Evolutionary conservation across 2,797 vertebrate species (phyloP).

Genomic region (Scarus forsteni): DNA sequence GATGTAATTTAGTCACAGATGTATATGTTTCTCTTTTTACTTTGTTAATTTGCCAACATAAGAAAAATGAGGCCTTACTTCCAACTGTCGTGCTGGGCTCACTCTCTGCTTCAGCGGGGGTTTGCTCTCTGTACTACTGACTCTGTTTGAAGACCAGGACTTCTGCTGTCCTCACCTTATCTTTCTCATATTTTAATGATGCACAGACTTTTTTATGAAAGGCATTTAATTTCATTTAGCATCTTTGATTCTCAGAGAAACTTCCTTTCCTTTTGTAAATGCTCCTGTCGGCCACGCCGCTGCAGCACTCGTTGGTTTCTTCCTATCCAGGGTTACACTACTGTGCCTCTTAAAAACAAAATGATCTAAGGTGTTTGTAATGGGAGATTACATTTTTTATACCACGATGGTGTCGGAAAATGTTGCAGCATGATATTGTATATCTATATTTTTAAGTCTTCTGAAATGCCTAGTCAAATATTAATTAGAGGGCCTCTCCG

Average conservation of each 20-base stretch:
- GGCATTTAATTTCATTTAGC: slow-evolving; percentile 84
- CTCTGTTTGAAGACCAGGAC: slow-evolving; percentile 87
- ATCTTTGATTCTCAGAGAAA: slow-evolving; percentile 37
- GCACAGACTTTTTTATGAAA: slow-evolving; percentile 84
- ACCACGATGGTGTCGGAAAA: slow-evolving; percentile 71
- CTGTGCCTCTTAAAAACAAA: slow-evolving; percentile 88
- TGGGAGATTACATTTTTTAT: slow-evolving; percentile 67
- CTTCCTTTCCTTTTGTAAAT: slow-evolving; percentile 26
- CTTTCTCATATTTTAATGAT: slow-evolving; percentile 82
- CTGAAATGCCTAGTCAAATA: slow-evolving; percentile 65
- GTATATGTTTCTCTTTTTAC: slow-evolving; percentile 78
- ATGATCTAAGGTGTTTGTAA: slow-evolving; percentile 77
- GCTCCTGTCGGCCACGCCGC: slow-evolving; percentile 67
- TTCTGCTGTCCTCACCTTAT: slow-evolving; percentile 79
- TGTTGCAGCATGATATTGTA: slow-evolving; percentile 73
- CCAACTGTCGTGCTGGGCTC: slow-evolving; percentile 91
- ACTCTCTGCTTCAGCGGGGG: slow-evolving; percentile 68
- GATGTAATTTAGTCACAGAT: slow-evolving; percentile 81
- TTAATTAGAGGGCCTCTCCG: slow-evolving; percentile 52
- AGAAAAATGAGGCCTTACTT: slow-evolving; percentile 91
- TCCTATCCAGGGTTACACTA: slow-evolving; percentile 90
- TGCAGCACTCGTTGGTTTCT: slow-evolving; percentile 67
- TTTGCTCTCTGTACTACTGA: slow-evolving; percentile 94
- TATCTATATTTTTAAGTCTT: slow-evolving; percentile 78
- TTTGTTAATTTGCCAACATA: slow-evolving; percentile 87